A percentile compares a stretch with the other conserved stretches of the same genome.
Conservation (phyloP, 1,140 invertebrate species). For the Drosophila willistoni region DNA sequence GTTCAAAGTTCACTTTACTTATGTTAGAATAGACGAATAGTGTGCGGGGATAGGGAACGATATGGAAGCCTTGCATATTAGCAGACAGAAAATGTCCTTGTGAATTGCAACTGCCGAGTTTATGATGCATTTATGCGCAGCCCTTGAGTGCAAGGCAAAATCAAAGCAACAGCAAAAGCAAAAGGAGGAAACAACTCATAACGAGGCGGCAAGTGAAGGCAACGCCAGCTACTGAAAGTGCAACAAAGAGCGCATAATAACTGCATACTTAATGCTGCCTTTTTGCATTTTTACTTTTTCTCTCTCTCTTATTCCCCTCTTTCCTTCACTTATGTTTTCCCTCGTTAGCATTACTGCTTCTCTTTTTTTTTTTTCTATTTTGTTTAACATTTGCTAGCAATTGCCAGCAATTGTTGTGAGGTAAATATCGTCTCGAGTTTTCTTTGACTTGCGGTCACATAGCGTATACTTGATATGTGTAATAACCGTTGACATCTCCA, state of each 20-base stretch:
- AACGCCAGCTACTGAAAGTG: slow-evolving; percentile 57
- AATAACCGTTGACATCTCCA: no score
- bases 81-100: slow-evolving; percentile 73
- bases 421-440: slow-evolving; percentile 53
- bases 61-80: slow-evolving; percentile 63
- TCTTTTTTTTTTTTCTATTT: slow-evolving; percentile 1
- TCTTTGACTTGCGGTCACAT: background rate
- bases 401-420: slow-evolving; percentile 46
- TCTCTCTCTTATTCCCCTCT: slow-evolving; percentile 1
- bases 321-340: background rate
- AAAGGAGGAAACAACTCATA: slow-evolving; percentile 44
- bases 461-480: slow-evolving; percentile 20
- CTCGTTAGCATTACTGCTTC: background rate
- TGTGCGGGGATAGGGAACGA: background rate
- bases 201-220: slow-evolving; percentile 62
- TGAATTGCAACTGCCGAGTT: slow-evolving; percentile 64
- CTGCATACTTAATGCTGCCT: slow-evolving; percentile 72
- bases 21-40: no score
- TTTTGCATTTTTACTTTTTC: slow-evolving; percentile 31
- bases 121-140: slow-evolving; percentile 78
- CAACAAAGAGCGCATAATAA: slow-evolving; percentile 79
- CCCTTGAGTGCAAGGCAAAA: slow-evolving; percentile 60
- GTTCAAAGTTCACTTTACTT: slow-evolving; percentile 64
- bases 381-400: slow-evolving; percentile 28
- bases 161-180: slow-evolving; percentile 43